Evolutionary conservation across 2,797 vertebrate species (phyloP).

Genomic region (Alosa sapidissima): DNA sequence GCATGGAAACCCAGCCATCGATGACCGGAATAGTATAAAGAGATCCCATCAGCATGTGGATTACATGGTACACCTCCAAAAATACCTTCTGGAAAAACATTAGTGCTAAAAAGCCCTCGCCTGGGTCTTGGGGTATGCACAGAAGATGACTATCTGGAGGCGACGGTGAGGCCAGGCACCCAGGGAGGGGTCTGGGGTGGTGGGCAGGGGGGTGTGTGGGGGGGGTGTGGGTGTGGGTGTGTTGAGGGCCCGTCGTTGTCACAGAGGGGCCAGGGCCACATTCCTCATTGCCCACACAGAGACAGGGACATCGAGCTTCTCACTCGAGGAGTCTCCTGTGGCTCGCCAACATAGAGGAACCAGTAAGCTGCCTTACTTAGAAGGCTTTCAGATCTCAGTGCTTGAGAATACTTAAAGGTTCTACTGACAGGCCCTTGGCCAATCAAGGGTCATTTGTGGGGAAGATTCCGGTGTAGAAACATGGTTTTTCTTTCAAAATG

Average conservation of each 20-base stretch:
- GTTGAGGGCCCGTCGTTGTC: background rate
- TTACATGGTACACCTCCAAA: conserved; percentile 17
- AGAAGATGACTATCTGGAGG: conserved; percentile 10
- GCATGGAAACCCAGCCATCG: background rate
- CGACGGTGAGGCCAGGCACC: background rate
- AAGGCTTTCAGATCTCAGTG: background rate
- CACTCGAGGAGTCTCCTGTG: background rate
- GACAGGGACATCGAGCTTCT: conserved; percentile 13
- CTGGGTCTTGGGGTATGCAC: background rate
- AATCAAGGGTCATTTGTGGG: background rate
- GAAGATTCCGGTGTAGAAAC: background rate
- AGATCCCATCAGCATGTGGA: conserved; percentile 16
- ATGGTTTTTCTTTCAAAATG: background rate
- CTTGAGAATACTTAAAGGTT: background rate
- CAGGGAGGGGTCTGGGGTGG: background rate
- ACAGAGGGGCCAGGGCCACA: background rate
- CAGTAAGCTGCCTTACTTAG: background rate
- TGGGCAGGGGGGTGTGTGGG: no score
- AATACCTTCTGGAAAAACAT: conserved; percentile 20
- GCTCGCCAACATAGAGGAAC: background rate
- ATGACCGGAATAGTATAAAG: conserved; percentile 15
- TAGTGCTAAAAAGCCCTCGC: background rate
- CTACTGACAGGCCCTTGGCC: background rate
- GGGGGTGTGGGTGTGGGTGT: background rate
- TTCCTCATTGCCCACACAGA: conserved; percentile 9